Evolutionary conservation across 2,797 vertebrate species (phyloP).

Genomic region (Sebastes vulpes): DNA sequence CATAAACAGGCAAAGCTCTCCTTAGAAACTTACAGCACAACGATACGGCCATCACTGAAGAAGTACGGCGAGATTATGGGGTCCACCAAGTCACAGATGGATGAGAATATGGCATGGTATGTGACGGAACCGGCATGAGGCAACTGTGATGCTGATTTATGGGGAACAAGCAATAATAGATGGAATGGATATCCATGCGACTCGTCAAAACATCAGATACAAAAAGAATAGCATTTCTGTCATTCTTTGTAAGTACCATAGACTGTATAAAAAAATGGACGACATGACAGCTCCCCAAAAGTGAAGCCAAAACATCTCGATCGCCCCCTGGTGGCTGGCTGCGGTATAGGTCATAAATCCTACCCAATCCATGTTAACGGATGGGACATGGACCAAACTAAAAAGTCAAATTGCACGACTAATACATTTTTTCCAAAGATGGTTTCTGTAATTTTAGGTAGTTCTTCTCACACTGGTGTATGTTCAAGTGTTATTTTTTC

Average conservation of each 20-base stretch:
- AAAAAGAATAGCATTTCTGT: slow-evolving; percentile 65
- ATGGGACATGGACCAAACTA: too few relatives aligned
- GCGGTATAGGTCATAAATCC: too few relatives aligned
- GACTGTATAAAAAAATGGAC: too few relatives aligned
- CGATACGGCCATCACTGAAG: slow-evolving; percentile 79
- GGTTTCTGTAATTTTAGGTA: too few relatives aligned
- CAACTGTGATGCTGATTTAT: slow-evolving; percentile 78
- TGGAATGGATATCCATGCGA: slow-evolving; percentile 75
- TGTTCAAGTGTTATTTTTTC: too few relatives aligned
- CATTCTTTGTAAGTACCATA: slow-evolving; percentile 48
- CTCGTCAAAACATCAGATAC: slow-evolving; percentile 38
- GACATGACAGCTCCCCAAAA: too few relatives aligned
- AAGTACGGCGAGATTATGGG: slow-evolving; percentile 74
- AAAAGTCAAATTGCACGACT: too few relatives aligned
- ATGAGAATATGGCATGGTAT: slow-evolving; percentile 79
- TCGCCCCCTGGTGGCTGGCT: too few relatives aligned
- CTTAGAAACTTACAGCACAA: slow-evolving; percentile 82
- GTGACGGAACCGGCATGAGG: slow-evolving; percentile 81
- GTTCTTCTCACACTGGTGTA: too few relatives aligned
- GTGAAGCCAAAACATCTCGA: too few relatives aligned
- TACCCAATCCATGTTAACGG: too few relatives aligned
- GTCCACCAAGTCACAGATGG: slow-evolving; percentile 84
- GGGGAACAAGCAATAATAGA: slow-evolving; percentile 77
- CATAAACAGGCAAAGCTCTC: slow-evolving; percentile 83
- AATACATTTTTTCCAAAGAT: too few relatives aligned